Base-by-base conservation (phyloP, 2,113 vertebrate species). In the Chrysochloris asiatica region DNA sequence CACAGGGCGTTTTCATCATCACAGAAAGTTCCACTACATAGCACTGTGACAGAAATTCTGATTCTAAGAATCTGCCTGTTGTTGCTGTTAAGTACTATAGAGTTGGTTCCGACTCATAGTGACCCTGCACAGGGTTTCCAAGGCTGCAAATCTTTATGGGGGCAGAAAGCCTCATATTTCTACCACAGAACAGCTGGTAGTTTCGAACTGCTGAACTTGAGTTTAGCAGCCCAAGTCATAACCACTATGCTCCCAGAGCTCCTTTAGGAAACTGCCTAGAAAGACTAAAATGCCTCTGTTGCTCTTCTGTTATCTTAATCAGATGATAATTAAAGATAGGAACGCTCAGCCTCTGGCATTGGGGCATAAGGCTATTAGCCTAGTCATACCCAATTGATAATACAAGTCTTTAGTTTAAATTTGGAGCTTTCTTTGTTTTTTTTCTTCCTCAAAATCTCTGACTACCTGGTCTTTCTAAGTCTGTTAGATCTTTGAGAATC, bases 381-480 rank as follows among this genome's bases (percentile, higher is more conserved):
- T 71, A 56, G 11, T 63, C 28, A 86, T 10, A 89, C 3, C 8
- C 22, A 73, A 26, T 54, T 36, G 22, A 94, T 56, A 90, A 95
- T 2, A 86, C 30, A 79, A 50, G 52, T 86, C 19, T 86, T 75
- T 76, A 75, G 16, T 75, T 93, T 50, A 92, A 63, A 91, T 79
- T 79, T 10, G 56, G 45, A 84, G 22, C 9, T 83, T n/a, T 36
- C n/a, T 83, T 69, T 75, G 56, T 28, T 63, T 12, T 63, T 12
- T 65, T 72, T 78, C 78, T 50, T 67, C 28, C 50, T 48, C 33
- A 80, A 45, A 88, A 69, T 61, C 75, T 91, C 26, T 92, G 59
- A 91, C 19, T 9, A 63, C 26, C 14, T 85, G 63, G 83, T 63
- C 43, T 73, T 45, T 73, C 5, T 77, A 30, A 38, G 24, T 67